Conservation (phyloP, 1,140 invertebrate species). For the Ditylenchus dipsaci region DNA sequence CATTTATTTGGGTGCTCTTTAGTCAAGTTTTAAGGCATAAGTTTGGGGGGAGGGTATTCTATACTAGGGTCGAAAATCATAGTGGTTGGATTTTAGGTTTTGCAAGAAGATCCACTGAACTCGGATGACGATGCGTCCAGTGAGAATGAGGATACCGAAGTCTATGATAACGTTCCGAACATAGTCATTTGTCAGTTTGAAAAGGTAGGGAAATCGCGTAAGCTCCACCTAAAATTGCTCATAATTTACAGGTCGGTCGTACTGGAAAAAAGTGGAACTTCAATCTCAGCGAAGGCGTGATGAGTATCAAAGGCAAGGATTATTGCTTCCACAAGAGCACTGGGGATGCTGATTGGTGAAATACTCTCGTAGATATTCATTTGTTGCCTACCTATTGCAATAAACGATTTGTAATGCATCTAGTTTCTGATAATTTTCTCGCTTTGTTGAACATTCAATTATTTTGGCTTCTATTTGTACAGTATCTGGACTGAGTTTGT, state of each 20-base stretch:
- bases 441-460: too few species aligned
- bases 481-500: too few species aligned
- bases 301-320: slow-evolving; percentile 95
- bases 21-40: too few species aligned
- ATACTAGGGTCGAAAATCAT: too few species aligned
- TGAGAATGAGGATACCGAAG: slow-evolving; percentile 87
- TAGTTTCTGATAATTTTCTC: too few species aligned
- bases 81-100: too few species aligned
- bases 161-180: slow-evolving; percentile 94
- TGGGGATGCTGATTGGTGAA: slow-evolving; percentile 88
- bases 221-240: too few species aligned
- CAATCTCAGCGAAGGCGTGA: slow-evolving; percentile 94
- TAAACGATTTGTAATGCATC: too few species aligned
- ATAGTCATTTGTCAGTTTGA: slow-evolving; percentile 99
- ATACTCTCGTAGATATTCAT: background rate
- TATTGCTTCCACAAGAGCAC: slow-evolving; percentile 97
- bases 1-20: too few species aligned
- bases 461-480: too few species aligned
- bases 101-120: slow-evolving; percentile 78
- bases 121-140: slow-evolving; percentile 82
- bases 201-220: slow-evolving; percentile 69
- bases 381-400: background rate
- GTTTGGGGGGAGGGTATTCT: too few species aligned
- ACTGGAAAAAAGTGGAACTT: slow-evolving; percentile 59
- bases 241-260: slow-evolving; percentile 21